These are phyloP conservation scores for Phocides pigmalion DNA, from an alignment of 1,140 invertebrate species.

Conservation along the genomic window DNA sequence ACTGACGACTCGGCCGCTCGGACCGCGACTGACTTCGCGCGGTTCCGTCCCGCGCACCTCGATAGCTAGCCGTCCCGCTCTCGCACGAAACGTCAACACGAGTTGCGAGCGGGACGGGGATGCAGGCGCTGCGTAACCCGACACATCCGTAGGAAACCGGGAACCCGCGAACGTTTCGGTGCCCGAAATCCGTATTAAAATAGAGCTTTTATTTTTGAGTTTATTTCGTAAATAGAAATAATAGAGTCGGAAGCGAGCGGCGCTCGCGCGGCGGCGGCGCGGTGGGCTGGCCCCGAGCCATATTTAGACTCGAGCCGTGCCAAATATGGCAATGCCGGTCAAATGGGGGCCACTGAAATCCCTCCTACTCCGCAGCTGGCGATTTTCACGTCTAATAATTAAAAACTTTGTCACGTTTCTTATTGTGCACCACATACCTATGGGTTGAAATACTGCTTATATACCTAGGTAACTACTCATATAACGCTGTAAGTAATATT, in stretches of 20 bases:
- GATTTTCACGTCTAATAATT: slow-evolving; percentile 83
- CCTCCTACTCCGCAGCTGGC: slow-evolving; percentile 84
- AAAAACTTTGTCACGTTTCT: slow-evolving; percentile 80
- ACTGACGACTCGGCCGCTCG: slow-evolving; percentile 80
- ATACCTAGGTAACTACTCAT: slow-evolving; percentile 1
- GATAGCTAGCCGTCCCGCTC: slow-evolving; percentile 69
- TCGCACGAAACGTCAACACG: slow-evolving; percentile 36
- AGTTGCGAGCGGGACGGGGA: slow-evolving; percentile 52
- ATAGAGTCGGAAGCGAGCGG: slow-evolving; percentile 83
- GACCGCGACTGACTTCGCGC: slow-evolving; percentile 82
- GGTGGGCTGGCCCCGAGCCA: slow-evolving; percentile 87
- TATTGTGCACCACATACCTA: slow-evolving; percentile 62
- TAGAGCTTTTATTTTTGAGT: slow-evolving; percentile 82
- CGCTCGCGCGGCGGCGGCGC: slow-evolving; percentile 69
- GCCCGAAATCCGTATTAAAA: slow-evolving; percentile 81
- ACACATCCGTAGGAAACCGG: slow-evolving; percentile 79
- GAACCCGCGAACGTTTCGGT: slow-evolving; percentile 76
- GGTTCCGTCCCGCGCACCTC: slow-evolving; percentile 71
- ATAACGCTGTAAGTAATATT: background rate
- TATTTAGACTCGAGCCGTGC: slow-evolving; percentile 89
- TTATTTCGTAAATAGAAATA: slow-evolving; percentile 83
- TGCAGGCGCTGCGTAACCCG: slow-evolving; percentile 67
- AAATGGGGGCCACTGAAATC: slow-evolving; percentile 89
- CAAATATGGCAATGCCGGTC: slow-evolving; percentile 89
- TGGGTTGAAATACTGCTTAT: slow-evolving; percentile 39